Evolutionary conservation across 1,140 invertebrate genomes (phyloP), one percentile per base, ranked within the genome.

Genomic region (Panulirus ornatus): DNA sequence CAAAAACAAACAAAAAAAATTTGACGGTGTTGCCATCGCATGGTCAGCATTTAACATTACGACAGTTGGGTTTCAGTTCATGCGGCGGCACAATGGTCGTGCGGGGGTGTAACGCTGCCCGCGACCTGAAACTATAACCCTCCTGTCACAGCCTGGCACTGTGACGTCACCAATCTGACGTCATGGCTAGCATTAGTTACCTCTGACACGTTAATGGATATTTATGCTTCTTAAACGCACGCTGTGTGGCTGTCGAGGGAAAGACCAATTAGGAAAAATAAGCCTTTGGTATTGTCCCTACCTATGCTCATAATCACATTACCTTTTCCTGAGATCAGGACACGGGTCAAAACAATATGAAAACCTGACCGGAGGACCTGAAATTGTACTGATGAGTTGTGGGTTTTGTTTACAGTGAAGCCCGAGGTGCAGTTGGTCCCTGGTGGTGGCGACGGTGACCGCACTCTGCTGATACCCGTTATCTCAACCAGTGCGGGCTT

Each of bases 61-160:
- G n/a, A n/a, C n/a, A n/a, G n/a, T n/a, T n/a, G n/a, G n/a, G n/a
- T n/a, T n/a, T n/a, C n/a, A n/a, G n/a, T n/a, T n/a, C n/a, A n/a
- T n/a, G 16, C 2, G 79, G n/a, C 34, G 14, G 30, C 5, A 19
- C 27, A 58, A 51, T 9, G 30, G 84, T 38, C 16, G 14, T 27
- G 8, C 27, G 27, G 9, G 40, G n/a, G 70, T 75, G 86, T 89
- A 83, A 89, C 79, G n/a, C 6, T 73, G 63, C 66, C 79, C 75
- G 47, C 11, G 27, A 22, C 14, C 34, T 51, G 66, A 38, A 83
- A 89, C 87, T 27, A n/a, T 8, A 86, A 44, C 84, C 86, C 34
- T 30, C 44, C 19, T 63, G 78, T 88, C 87, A 83, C 87, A 22
- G 87, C 58, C 58, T 89, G 87, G 87, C 87, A 89, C 87, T 83